phyloP scores from a whole-genome alignment of 2,113 vertebrate genomes.

The human region DNA sequence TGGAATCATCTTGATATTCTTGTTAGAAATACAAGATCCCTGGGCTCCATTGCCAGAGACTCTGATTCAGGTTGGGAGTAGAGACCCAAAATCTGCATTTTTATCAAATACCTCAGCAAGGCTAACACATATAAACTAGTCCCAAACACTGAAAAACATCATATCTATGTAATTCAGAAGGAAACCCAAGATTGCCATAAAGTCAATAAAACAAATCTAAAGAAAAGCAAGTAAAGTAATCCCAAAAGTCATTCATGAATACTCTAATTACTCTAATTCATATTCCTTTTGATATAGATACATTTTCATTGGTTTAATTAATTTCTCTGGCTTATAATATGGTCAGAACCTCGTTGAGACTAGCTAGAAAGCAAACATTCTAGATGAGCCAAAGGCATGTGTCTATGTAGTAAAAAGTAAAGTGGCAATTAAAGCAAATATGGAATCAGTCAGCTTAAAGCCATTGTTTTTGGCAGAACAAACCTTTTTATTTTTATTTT shows the following conservation, averaged over 20 bases:
- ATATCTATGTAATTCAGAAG: not conserved
- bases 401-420: not conserved
- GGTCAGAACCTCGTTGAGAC: not conserved
- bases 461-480: not conserved
- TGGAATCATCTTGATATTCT: not conserved
- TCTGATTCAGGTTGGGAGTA: not conserved
- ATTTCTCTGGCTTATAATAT: slow-evolving; percentile 16
- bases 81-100: not conserved
- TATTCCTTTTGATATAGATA: not conserved
- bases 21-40: not conserved
- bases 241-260: not conserved
- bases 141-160: not conserved
- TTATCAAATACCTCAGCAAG: not conserved
- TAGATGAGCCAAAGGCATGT: not conserved
- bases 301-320: not conserved
- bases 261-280: not conserved
- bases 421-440: not conserved
- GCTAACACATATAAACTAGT: not conserved
- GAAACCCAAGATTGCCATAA: not conserved
- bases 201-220: not conserved
- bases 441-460: not conserved
- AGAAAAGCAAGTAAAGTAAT: slow-evolving; percentile 24
- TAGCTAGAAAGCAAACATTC: not conserved
- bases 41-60: not conserved
- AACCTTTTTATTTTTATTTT: too few relatives aligned